These are phyloP conservation scores for Erpobdella octoculata DNA, from an alignment of 2,888 invertebrate genomes.

Conservation along the genomic window DNA sequence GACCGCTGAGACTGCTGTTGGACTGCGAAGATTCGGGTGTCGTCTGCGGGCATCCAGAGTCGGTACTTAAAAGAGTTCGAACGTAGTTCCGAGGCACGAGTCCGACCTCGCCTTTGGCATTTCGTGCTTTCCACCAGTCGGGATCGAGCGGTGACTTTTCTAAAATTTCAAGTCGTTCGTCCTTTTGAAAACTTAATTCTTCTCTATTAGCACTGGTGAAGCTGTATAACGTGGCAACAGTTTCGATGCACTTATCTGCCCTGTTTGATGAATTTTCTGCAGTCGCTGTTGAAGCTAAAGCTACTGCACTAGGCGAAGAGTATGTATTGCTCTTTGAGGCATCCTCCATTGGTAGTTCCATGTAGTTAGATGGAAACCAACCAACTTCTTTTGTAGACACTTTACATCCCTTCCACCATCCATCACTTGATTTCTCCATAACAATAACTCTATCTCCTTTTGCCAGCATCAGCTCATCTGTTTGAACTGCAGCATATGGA, in stretches of 20 bases:
- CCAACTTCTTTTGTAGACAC: slow-evolving; percentile 57
- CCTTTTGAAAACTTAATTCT: slow-evolving; percentile 91
- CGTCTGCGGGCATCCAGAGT: slow-evolving; percentile 37
- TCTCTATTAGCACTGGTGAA: slow-evolving; percentile 70
- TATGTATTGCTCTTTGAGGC: slow-evolving; percentile 31
- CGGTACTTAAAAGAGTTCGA: slow-evolving; percentile 45
- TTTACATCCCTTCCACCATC: slow-evolving; percentile 87
- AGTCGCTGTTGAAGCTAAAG: not conserved
- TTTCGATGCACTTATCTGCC: slow-evolving; percentile 61
- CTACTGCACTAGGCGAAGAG: slow-evolving; percentile 11
- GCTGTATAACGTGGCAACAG: slow-evolving; percentile 81
- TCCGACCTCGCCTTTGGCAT: slow-evolving; percentile 82
- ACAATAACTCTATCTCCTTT: slow-evolving; percentile 88
- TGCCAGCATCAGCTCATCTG: slow-evolving; percentile 84
- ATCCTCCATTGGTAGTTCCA: slow-evolving; percentile 50
- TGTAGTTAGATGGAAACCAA: slow-evolving; percentile 99
- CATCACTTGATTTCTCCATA: slow-evolving; percentile 94
- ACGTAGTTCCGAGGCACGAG: slow-evolving; percentile 70
- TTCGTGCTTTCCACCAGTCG: slow-evolving; percentile 95
- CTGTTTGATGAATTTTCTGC: not conserved
- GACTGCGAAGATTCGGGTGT: slow-evolving; percentile 48
- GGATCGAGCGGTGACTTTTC: slow-evolving; percentile 94
- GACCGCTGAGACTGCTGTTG: slow-evolving; percentile 43
- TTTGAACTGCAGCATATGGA: slow-evolving; percentile 72
- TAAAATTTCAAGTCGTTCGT: slow-evolving; percentile 85